phyloP scores from a whole-genome alignment of 2,797 vertebrate species.

The Podargus strigoides region DNA sequence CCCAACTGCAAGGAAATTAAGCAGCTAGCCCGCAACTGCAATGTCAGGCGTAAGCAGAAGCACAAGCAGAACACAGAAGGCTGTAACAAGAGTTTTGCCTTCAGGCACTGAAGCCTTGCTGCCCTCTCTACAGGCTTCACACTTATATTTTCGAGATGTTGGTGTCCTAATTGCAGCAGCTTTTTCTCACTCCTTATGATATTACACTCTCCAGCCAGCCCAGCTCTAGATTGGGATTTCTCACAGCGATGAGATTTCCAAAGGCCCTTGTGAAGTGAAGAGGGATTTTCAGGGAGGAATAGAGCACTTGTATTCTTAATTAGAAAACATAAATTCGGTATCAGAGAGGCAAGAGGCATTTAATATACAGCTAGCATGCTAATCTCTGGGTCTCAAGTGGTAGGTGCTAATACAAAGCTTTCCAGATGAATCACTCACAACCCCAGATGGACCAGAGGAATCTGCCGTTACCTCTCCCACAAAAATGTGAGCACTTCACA shows the following conservation, averaged over 20 bases:
- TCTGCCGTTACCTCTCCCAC: not conserved
- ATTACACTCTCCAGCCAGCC: not conserved
- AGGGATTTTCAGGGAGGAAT: slow-evolving; percentile 38
- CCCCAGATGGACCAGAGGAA: not conserved
- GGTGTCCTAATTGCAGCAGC: not conserved
- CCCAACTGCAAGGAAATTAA: not conserved
- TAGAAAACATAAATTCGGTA: slow-evolving; percentile 39
- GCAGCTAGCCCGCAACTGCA: not conserved
- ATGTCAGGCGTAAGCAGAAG: not conserved
- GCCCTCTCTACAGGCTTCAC: not conserved
- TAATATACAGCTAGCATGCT: slow-evolving; percentile 12
- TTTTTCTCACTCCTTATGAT: not conserved
- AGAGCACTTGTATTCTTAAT: slow-evolving; percentile 49
- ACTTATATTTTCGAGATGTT: not conserved
- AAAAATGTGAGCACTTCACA: not conserved
- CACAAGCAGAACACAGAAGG: not conserved
- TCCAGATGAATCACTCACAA: slow-evolving; percentile 1
- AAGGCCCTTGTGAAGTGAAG: slow-evolving; percentile 25
- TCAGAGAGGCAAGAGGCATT: slow-evolving; percentile 42
- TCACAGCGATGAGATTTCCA: not conserved
- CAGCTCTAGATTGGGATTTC: not conserved
- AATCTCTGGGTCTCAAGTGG: slow-evolving; percentile 41
- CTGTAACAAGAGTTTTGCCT: not conserved
- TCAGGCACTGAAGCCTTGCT: not conserved
- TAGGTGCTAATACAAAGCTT: slow-evolving; percentile 15